Evolutionary conservation across 2,888 invertebrate genomes (phyloP), one percentile per base, ranked within the genome.

Genomic region (Acleris literana): DNA sequence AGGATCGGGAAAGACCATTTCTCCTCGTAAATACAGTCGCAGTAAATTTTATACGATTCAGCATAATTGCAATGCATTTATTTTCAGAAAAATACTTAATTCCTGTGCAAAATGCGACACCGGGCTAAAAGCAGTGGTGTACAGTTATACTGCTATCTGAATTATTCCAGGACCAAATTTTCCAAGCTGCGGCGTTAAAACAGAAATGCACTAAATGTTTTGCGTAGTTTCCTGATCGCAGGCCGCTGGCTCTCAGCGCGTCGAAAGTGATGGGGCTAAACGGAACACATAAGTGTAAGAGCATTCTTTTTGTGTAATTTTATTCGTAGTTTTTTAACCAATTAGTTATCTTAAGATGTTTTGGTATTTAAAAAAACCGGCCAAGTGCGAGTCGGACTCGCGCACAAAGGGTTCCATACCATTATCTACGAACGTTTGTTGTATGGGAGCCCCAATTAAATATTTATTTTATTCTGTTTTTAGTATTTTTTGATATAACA

Each of bases 121-220:
- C 46, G n/a, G 13, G 17, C 46, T 39, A 39, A 39, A 46, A 46
- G 46, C 46, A n/a, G 16, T 17, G 17, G 46, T 17, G 46, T 46
- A 17, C n/a, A 46, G 17, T 46, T 16, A 17, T 46, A 46, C 17
- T 16, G n/a, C 17, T 46, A 46, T 46, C 46, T 46, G n/a, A 46
- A 46, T 16, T 46, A 46, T 46, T 46, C n/a, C 46, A 5, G 46
- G 46, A 46, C 46, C n/a, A 46, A 46, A 46, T 46, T 46, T 16
- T 46, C 46, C 46, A 46, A n/a, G 46, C 16, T 46, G 46, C 46
- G 46, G 46, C 17, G 17, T 46, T 46, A 17, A 46, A 17, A 46
- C 46, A 16, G n/a, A 46, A 46, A 16, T 17, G 46, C 46, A n/a
- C n/a, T 17, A 46, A 46, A 46, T 46, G 17, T 46, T 46, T 7